Evolutionary conservation across 2,797 vertebrate species (phyloP), one percentile per base, ranked within the genome.

Genomic region (Fistularia commersonii): DNA sequence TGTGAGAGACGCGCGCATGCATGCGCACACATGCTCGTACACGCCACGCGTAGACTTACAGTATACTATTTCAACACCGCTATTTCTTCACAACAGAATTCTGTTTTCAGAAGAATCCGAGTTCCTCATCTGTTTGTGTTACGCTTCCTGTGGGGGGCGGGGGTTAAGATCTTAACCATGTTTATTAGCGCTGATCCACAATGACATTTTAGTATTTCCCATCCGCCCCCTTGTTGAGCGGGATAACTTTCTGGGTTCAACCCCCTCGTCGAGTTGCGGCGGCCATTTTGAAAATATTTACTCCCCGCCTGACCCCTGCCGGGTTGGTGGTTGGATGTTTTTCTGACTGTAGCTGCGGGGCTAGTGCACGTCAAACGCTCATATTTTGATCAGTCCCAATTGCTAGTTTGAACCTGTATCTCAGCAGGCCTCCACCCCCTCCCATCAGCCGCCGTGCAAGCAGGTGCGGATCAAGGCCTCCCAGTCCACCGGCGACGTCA

Each of bases 401-500:
- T 3, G 32, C 40, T 11, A 14, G 39, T 51, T 46, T 7, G 6
- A 7, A 50, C 5, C 6, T 12, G 9, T 44, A 14, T 12, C 1
- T 66, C 75, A 41, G 32, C 74, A 93, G 92, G 84, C 84, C 9
- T 72, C 93, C 45, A 88, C 93, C 32, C 84, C 91, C 41, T 87
- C 88, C 51, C 93, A 93, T 76, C 91, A 90, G 6, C 85, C 84
- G 11, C 70, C 88, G 0, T 90, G 90, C 64, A 97, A 94, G 69
- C 97, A 97, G 86, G 94, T 99, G 82, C 93, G 96, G 82, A 96
- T 98, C 80, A 97, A 96, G 86, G 79, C 95, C 54, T 95, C 97
- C 11, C 95, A 98, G 14, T 97, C 96, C 8, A 89, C 91, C 0
- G 96, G 95, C 54, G 97, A 99, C 50, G 89, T 97, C 51, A 95